phyloP scores from a whole-genome alignment of 2,113 vertebrate species.

The Oreochromis aureus region DNA sequence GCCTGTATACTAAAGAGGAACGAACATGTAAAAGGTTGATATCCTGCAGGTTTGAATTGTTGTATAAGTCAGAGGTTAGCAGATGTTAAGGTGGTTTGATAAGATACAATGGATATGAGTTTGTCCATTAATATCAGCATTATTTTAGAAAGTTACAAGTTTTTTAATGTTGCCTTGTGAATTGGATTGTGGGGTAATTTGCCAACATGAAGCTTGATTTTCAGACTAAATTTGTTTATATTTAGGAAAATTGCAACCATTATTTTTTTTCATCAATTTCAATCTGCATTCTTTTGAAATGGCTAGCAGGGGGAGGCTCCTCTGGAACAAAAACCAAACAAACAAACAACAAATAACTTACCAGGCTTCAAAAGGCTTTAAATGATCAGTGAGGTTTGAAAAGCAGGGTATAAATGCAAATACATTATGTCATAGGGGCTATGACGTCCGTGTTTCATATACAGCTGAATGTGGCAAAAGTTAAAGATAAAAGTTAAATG shows the following conservation, averaged over 20 bases:
- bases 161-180: background rate
- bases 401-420: too few species aligned
- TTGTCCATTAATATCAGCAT: background rate
- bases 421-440: too few species aligned
- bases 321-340: background rate
- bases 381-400: background rate
- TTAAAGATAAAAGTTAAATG: too few species aligned
- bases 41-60: background rate
- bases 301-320: background rate
- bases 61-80: background rate
- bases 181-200: background rate
- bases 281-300: background rate
- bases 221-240: background rate
- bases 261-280: background rate
- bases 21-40: background rate
- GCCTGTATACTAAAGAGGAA: background rate
- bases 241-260: background rate
- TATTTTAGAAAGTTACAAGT: background rate
- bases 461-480: too few species aligned
- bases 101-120: background rate
- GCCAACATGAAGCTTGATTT: background rate
- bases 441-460: too few species aligned
- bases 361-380: background rate
- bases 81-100: background rate
- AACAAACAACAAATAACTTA: background rate